Conservation (phyloP, 2,888 invertebrate species). For the Hololepta plana region DNA sequence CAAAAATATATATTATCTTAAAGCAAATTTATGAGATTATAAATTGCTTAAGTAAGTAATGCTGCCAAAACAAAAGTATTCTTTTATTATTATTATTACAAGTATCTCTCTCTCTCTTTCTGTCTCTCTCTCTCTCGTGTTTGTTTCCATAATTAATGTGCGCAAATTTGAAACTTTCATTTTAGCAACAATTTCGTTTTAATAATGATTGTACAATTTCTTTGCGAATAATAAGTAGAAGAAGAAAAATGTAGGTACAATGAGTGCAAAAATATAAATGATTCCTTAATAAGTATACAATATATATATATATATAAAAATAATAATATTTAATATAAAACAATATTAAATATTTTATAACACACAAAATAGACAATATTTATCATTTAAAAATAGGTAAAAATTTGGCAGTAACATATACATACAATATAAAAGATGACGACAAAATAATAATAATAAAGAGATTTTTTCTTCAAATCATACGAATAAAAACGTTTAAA, state of each 20-base stretch:
- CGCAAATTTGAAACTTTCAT: too few species aligned
- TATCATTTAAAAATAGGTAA: constrained; percentile 20
- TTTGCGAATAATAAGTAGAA: constrained; percentile 15
- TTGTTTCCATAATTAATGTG: constrained; percentile 16
- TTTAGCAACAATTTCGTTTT: too few species aligned
- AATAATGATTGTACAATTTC: too few species aligned
- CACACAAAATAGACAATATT: constrained; percentile 12
- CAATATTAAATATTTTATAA: constrained; percentile 11
- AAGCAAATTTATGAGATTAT: constrained; percentile 25
- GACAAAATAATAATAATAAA: constrained; percentile 15
- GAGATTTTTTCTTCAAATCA: too few species aligned
- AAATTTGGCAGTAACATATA: constrained; percentile 25
- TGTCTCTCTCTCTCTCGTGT: constrained; percentile 4
- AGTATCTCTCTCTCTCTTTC: constrained; percentile 1
- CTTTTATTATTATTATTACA: constrained; percentile 3
- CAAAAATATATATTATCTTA: too few species aligned
- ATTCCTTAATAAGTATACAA: constrained; percentile 13
- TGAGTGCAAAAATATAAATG: constrained; percentile 12
- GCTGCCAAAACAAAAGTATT: constrained; percentile 6
- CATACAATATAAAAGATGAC: too few species aligned
- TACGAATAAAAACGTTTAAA: too few species aligned
- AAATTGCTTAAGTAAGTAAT: constrained; percentile 27
- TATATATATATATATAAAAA: constrained; percentile 20
- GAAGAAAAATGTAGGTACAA: constrained; percentile 7
- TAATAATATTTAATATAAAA: constrained; percentile 20